Evolutionary conservation across 2,113 vertebrate genomes (phyloP).

Genomic region (Sinocyclocheilus rhinocerous): DNA sequence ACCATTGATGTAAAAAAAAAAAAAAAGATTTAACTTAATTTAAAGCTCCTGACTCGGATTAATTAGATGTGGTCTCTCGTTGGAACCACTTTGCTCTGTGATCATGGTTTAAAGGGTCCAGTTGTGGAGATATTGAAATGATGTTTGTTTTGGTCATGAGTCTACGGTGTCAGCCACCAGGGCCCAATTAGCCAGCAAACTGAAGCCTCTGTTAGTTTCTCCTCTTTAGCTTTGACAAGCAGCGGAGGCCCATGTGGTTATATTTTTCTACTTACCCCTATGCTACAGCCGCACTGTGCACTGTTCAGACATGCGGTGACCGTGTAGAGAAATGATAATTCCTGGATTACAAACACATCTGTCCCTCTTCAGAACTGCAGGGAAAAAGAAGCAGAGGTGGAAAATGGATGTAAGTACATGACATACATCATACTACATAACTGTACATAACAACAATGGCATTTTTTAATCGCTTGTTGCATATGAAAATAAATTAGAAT

Average conservation of each 20-base stretch:
- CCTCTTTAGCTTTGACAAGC: constrained; percentile 68
- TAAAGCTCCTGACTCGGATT: constrained; percentile 75
- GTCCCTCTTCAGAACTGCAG: constrained; percentile 59
- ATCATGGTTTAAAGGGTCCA: constrained; percentile 78
- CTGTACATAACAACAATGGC: not conserved
- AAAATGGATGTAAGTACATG: not conserved
- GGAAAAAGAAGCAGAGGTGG: not conserved
- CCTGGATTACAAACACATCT: constrained; percentile 65
- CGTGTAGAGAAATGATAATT: not conserved
- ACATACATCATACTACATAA: not conserved
- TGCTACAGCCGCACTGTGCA: constrained; percentile 41
- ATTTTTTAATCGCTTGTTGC: not conserved
- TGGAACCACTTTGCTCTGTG: constrained; percentile 73
- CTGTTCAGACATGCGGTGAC: constrained; percentile 50
- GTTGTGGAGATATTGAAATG: constrained; percentile 73
- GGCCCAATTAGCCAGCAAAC: constrained; percentile 77
- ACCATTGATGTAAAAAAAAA: constrained; percentile 65
- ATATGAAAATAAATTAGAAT: not conserved
- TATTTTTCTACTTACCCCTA: constrained; percentile 64
- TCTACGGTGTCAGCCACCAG: constrained; percentile 74
- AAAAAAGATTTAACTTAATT: constrained; percentile 47
- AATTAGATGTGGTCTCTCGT: constrained; percentile 77
- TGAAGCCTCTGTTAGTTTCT: constrained; percentile 72
- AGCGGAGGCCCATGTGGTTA: constrained; percentile 53
- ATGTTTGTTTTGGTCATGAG: constrained; percentile 80